These are phyloP conservation scores for Diadromus collaris DNA, from an alignment of 2,888 invertebrate species.

Conservation along the genomic window DNA sequence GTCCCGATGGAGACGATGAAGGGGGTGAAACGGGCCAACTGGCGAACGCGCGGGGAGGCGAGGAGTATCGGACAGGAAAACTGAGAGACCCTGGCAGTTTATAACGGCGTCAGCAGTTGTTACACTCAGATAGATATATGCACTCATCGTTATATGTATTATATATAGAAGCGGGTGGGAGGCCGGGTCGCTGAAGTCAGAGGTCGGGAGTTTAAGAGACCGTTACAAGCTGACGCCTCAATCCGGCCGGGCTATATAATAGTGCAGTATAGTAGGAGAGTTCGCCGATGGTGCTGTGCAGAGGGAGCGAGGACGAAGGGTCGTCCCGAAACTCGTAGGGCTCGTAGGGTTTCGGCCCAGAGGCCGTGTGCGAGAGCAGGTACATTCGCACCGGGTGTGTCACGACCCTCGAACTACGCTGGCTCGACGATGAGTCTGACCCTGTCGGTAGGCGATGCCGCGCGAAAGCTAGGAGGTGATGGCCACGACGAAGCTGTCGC, in stretches of 20 bases:
- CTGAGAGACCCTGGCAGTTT: constrained; percentile 71
- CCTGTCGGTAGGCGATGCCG: constrained; percentile 66
- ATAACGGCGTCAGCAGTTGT: constrained; percentile 80
- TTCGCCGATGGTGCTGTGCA: constrained; percentile 12
- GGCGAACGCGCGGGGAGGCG: constrained; percentile 31
- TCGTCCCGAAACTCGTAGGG: constrained; percentile 46
- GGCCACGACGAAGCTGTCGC: constrained; percentile 50
- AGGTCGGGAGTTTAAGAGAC: constrained; percentile 78
- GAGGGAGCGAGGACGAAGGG: constrained; percentile 66
- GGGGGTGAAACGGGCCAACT: constrained; percentile 32
- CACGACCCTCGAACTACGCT: constrained; percentile 69
- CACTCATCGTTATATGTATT: constrained; percentile 9
- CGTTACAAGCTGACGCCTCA: constrained; percentile 79
- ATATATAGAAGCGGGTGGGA: constrained; percentile 37
- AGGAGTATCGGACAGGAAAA: constrained; percentile 36
- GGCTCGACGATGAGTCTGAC: constrained; percentile 78
- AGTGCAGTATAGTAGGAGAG: constrained; percentile 52
- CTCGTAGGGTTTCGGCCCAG: constrained; percentile 62
- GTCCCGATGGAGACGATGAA: constrained; percentile 46
- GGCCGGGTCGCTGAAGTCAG: constrained; percentile 50
- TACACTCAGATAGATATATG: constrained; percentile 68
- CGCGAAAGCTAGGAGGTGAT: constrained; percentile 37
- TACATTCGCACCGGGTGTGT: constrained; percentile 66
- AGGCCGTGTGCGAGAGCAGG: constrained; percentile 66
- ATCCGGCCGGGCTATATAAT: constrained; percentile 67